Evolutionary conservation across 2,888 invertebrate genomes (phyloP).

Genomic region (Parnassius mnemosyne): DNA sequence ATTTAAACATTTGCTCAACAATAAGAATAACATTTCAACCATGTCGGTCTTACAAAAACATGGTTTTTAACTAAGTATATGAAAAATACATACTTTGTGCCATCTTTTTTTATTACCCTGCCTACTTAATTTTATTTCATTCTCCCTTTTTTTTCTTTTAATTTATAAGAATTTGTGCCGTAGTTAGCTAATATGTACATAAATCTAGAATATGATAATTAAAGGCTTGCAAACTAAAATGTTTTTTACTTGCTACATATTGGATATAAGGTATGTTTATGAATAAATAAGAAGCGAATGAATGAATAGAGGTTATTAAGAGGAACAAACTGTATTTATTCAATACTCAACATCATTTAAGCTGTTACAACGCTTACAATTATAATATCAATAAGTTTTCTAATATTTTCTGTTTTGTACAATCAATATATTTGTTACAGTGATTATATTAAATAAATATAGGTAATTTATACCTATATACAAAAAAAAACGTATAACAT

Average conservation of each 20-base stretch:
- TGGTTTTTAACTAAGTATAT: too few relatives aligned
- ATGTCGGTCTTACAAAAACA: too few relatives aligned
- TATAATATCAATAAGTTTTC: constrained; percentile 28
- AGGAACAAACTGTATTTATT: constrained; percentile 38
- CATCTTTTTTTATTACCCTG: constrained; percentile 20
- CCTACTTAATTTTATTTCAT: constrained; percentile 8
- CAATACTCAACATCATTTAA: constrained; percentile 37
- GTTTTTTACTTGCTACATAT: constrained; percentile 3
- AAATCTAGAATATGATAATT: constrained; percentile 35
- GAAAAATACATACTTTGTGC: constrained; percentile 23
- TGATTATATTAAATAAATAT: constrained; percentile 15
- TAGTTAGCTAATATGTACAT: constrained; percentile 23
- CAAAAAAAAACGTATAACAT: constrained; percentile 16
- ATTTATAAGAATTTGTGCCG: constrained; percentile 16
- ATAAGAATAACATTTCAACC: too few relatives aligned
- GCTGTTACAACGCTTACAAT: constrained; percentile 40
- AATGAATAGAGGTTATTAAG: constrained; percentile 1
- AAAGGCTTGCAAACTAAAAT: constrained; percentile 38
- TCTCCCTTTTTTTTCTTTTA: constrained; percentile 7
- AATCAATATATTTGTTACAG: constrained; percentile 16
- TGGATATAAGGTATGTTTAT: neutral
- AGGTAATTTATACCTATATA: constrained; percentile 10
- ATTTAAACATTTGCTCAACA: too few relatives aligned
- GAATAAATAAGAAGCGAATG: neutral
- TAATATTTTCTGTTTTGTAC: constrained; percentile 20